A percentile compares a stretch with the other conserved stretches of the same genome.
phyloP scores from a whole-genome alignment of 2,888 invertebrate genomes.

The Ochropacha duplaris region DNA sequence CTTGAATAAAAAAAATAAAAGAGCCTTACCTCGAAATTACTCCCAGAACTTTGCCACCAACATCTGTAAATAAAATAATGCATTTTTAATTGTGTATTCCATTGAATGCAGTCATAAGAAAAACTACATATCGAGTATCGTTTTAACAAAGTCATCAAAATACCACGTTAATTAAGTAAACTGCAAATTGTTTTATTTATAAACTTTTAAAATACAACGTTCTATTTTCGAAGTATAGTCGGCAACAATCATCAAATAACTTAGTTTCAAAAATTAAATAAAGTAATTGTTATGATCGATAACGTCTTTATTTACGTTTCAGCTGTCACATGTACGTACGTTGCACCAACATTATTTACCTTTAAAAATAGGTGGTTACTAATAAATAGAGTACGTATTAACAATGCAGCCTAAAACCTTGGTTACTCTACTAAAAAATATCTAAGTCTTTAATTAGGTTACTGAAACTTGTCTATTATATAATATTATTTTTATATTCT shows the following conservation, averaged over 20 bases:
- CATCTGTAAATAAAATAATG: constrained; percentile 58
- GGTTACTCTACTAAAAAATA: no score
- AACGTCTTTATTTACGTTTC: background rate
- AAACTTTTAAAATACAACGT: background rate
- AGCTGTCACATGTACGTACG: background rate
- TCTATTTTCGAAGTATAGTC: background rate
- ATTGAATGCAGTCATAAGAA: constrained; percentile 7
- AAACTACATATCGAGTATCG: background rate
- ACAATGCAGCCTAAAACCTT: no score
- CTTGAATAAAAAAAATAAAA: constrained; percentile 15
- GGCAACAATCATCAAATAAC: background rate
- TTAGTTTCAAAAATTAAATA: background rate
- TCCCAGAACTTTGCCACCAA: constrained; percentile 21
- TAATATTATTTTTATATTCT: no score
- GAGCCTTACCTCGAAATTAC: constrained; percentile 36
- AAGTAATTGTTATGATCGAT: background rate
- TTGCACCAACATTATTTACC: background rate
- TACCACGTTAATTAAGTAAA: constrained; percentile 27
- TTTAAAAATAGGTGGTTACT: no score
- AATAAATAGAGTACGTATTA: no score
- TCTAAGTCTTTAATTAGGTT: no score
- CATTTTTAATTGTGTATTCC: constrained; percentile 43
- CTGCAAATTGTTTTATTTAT: background rate
- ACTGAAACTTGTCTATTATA: no score
- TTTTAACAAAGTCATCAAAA: background rate